A percentile compares a stretch with the other conserved stretches of the same genome.
Conservation (phyloP, 1,140 invertebrate species). For the Pseudomyrmex cubaensis region DNA sequence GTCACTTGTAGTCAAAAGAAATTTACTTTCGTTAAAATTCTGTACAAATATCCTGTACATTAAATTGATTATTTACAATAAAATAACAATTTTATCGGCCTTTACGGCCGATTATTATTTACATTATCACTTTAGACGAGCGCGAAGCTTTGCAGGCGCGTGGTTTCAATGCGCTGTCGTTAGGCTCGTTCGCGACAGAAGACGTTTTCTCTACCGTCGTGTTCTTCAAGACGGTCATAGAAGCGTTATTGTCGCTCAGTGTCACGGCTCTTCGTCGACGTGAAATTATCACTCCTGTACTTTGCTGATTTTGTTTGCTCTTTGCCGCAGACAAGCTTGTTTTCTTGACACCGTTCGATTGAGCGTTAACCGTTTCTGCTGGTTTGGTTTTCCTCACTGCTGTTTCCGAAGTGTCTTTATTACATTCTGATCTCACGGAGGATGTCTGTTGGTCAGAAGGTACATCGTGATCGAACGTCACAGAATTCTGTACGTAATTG, state of each 20-base stretch:
- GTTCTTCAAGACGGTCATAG: constrained; percentile 70
- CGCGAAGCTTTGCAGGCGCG: constrained; percentile 13
- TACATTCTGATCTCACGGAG: neutral
- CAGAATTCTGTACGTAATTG: constrained; percentile 40
- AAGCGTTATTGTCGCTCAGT: constrained; percentile 70
- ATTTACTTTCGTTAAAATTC: neutral
- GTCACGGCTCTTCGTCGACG: constrained; percentile 68
- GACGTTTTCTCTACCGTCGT: constrained; percentile 10
- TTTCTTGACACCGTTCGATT: constrained; percentile 9
- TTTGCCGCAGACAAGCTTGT: neutral
- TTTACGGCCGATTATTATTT: too few species aligned
- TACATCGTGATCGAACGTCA: neutral
- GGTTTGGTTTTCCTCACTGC: neutral
- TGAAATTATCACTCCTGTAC: constrained; percentile 60
- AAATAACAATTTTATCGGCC: too few species aligned
- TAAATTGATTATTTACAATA: constrained; percentile 37
- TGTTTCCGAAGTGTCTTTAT: neutral
- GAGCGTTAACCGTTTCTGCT: neutral
- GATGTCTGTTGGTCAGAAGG: neutral
- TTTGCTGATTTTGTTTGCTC: constrained; percentile 16
- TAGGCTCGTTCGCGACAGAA: neutral
- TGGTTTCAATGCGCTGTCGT: constrained; percentile 9
- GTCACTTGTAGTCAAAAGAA: too few species aligned
- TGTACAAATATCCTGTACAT: neutral
- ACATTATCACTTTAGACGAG: neutral